Conservation (phyloP, 2,888 invertebrate genomes). For the Craniophora ligustri region DNA sequence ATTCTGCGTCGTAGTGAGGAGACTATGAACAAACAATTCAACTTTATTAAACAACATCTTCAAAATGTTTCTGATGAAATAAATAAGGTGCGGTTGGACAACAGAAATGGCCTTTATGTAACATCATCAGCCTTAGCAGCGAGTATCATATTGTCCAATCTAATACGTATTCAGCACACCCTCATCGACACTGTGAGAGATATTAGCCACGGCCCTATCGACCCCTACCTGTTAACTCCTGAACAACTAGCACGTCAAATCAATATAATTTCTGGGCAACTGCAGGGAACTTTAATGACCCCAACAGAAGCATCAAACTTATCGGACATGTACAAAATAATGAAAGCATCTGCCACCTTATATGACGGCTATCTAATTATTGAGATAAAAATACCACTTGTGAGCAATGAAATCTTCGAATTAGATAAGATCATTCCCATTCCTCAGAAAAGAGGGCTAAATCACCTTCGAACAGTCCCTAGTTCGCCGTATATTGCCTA, state of each 20-base stretch:
- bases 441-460: too few relatives aligned
- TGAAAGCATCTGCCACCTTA: not conserved
- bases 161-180: not conserved
- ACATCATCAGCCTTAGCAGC: not conserved
- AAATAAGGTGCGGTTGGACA: not conserved
- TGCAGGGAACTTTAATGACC: not conserved
- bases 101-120: not conserved
- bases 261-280: constrained; percentile 1
- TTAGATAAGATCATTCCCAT: not conserved
- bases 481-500: too few relatives aligned
- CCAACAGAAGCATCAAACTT: not conserved
- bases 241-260: not conserved
- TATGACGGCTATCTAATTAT: constrained; percentile 1
- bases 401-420: not conserved
- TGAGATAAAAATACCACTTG: constrained; percentile 2
- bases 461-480: too few relatives aligned
- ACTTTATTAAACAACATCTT: not conserved
- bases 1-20: too few relatives aligned
- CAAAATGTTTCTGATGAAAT: not conserved
- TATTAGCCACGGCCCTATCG: not conserved
- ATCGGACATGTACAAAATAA: not conserved
- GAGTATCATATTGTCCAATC: not conserved
- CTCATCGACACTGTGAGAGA: not conserved
- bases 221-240: constrained; percentile 1
- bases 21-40: not conserved